A percentile compares a stretch with the other conserved stretches of the same genome.
phyloP scores from a whole-genome alignment of 2,888 invertebrate species.

The Hesperia comma region DNA sequence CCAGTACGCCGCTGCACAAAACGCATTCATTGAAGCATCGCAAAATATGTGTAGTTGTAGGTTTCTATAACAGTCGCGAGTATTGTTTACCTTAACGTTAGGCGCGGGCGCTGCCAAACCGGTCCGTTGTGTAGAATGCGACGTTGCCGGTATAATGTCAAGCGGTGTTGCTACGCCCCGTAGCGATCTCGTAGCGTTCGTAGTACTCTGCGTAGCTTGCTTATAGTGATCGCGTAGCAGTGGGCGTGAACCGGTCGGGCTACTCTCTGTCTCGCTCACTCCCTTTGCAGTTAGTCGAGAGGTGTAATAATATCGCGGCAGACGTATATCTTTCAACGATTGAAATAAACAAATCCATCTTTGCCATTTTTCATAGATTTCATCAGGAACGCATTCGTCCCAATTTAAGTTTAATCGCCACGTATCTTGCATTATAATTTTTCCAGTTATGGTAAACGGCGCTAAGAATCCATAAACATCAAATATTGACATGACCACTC shows the following conservation, averaged over 20 bases:
- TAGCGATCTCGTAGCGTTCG: slow-evolving; percentile 4
- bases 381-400: slow-evolving; percentile 1
- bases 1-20: slow-evolving; percentile 38
- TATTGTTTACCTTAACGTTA: slow-evolving; percentile 9
- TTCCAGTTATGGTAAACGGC: slow-evolving; percentile 22
- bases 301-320: slow-evolving; percentile 9
- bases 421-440: slow-evolving; percentile 22
- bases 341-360: slow-evolving; percentile 9
- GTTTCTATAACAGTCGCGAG: slow-evolving; percentile 15
- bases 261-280: slow-evolving; percentile 32
- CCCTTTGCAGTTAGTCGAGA: slow-evolving; percentile 21
- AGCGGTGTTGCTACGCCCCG: background rate
- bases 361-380: slow-evolving; percentile 12
- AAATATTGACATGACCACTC: slow-evolving; percentile 19
- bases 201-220: background rate
- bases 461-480: slow-evolving; percentile 19
- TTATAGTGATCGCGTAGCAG: background rate
- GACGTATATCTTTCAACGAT: slow-evolving; percentile 9
- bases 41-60: slow-evolving; percentile 40
- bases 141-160: slow-evolving; percentile 39
- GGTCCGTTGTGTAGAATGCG: slow-evolving; percentile 27
- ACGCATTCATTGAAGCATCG: slow-evolving; percentile 34
- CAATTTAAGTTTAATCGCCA: slow-evolving; percentile 12
- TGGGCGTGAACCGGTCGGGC: slow-evolving; percentile 27
- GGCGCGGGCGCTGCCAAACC: slow-evolving; percentile 35